Percentiles rank a stretch among this genome's conserved stretches.
phyloP scores from a whole-genome alignment of 1,140 invertebrate genomes.

The Nylanderia fulva region DNA sequence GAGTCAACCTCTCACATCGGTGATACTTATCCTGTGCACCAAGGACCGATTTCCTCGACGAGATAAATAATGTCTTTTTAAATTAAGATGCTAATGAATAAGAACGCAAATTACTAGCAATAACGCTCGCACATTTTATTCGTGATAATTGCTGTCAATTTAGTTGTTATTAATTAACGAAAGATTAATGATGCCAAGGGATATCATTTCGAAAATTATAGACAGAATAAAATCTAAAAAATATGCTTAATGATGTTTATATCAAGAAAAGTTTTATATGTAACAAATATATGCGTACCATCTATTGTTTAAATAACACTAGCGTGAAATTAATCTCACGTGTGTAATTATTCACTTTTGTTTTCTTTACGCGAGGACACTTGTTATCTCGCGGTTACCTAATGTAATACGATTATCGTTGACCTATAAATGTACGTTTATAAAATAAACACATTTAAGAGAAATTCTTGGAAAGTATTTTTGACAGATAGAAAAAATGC shows the following conservation, averaged over 20 bases:
- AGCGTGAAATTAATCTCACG: neutral
- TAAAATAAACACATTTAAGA: neutral
- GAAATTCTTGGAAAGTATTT: constrained; percentile 18
- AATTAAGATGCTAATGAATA: constrained; percentile 26
- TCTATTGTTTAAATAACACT: neutral
- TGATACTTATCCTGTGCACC: constrained; percentile 2
- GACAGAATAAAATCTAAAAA: constrained; percentile 11
- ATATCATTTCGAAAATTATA: neutral
- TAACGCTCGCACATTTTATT: neutral
- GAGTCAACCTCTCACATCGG: constrained; percentile 65
- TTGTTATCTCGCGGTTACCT: neutral
- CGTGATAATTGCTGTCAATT: neutral
- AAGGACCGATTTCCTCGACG: constrained; percentile 19
- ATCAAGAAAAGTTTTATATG: neutral
- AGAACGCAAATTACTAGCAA: neutral
- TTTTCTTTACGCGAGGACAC: neutral
- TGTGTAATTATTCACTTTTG: neutral
- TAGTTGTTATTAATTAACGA: neutral
- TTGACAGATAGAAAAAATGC: neutral
- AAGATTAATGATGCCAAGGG: neutral
- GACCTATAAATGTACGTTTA: neutral
- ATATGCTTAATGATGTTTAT: neutral
- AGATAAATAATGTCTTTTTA: constrained; percentile 22
- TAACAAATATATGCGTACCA: neutral
- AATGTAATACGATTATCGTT: constrained; percentile 4